Conservation (phyloP, 2,888 invertebrate genomes). For the Zootermopsis nevadensis region DNA sequence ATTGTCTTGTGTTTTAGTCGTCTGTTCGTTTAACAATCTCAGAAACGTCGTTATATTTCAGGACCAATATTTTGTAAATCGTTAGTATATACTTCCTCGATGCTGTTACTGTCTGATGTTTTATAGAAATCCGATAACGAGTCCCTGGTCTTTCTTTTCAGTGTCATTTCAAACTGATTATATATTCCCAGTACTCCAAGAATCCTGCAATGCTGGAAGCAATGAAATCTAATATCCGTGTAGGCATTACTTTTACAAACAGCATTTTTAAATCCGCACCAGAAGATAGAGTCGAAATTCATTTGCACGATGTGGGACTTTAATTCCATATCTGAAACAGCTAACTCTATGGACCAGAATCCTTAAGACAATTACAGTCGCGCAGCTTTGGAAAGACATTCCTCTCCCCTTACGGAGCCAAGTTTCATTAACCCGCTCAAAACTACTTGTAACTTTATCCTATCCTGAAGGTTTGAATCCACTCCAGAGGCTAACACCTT, state of each 20-base stretch:
- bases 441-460: no score
- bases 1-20: neutral
- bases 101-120: neutral
- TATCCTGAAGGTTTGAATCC: no score
- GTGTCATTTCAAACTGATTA: neutral
- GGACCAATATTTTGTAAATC: neutral
- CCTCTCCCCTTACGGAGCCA: no score
- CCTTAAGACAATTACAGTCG: no score
- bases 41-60: no score
- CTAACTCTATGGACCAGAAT: no score
- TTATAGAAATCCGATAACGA: conserved; percentile 11
- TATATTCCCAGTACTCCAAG: neutral
- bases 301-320: neutral
- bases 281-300: neutral
- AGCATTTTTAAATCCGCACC: neutral
- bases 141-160: neutral
- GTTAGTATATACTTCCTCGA: neutral
- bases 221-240: neutral
- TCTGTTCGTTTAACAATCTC: no score
- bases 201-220: neutral
- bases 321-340: no score
- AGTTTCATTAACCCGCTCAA: no score
- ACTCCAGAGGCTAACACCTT: no score
- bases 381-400: no score
- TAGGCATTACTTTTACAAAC: neutral